These are phyloP conservation scores for Oscheius sp. DNA, from an alignment of 1,140 invertebrate species.

Conservation along the genomic window DNA sequence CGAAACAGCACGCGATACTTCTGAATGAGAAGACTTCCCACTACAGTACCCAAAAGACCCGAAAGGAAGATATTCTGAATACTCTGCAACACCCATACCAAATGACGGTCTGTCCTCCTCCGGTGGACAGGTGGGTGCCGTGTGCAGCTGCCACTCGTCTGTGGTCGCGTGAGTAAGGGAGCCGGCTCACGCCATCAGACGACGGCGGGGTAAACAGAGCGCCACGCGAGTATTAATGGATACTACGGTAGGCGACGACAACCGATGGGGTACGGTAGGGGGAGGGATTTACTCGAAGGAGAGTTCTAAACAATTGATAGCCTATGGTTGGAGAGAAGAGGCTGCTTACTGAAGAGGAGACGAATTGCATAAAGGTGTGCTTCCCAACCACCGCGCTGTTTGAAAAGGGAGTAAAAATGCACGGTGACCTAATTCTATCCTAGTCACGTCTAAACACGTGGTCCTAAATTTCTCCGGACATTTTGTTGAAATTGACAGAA, in stretches of 20 bases:
- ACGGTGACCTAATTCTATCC: too few relatives aligned
- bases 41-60: not conserved
- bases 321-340: not conserved
- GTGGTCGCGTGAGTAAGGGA: not conserved
- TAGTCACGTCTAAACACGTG: too few relatives aligned
- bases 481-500: too few relatives aligned
- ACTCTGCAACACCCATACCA: not conserved
- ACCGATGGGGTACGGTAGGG: too few relatives aligned
- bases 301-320: not conserved
- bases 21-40: not conserved
- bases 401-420: not conserved
- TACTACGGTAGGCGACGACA: not conserved
- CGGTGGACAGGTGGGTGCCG: too few relatives aligned
- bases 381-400: not conserved
- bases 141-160: not conserved
- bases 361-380: not conserved
- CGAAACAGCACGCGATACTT: not conserved
- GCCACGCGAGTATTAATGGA: constrained; percentile 5
- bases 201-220: not conserved
- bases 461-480: too few relatives aligned
- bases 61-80: not conserved
- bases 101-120: not conserved
- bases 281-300: too few relatives aligned
- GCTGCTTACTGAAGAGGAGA: not conserved
- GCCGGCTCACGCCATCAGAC: not conserved